Conservation (phyloP, 2,797 vertebrate genomes). For the Ceryle rudis region DNA sequence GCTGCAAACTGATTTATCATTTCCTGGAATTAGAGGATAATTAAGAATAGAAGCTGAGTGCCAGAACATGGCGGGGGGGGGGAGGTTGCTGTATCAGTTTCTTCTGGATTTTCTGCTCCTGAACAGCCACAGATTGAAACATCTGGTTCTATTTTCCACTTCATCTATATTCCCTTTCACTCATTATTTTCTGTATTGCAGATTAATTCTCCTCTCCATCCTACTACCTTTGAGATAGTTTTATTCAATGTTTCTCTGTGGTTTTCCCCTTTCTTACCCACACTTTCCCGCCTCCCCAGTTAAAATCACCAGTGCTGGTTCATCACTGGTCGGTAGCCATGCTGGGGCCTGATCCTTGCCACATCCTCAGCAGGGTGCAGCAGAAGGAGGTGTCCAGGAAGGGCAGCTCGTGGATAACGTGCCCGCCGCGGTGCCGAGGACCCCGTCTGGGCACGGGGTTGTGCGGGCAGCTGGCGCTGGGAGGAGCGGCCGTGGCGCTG, state of each 20-base stretch:
- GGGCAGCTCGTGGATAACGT: background rate
- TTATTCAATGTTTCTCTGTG: accelerated
- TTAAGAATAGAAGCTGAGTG: background rate
- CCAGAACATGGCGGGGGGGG: background rate
- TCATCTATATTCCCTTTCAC: conserved; percentile 27
- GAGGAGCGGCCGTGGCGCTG: accelerated
- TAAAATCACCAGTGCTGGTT: background rate
- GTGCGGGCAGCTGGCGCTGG: background rate
- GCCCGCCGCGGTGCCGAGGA: accelerated
- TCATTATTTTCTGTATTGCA: background rate
- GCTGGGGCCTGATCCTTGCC: background rate
- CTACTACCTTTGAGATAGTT: background rate
- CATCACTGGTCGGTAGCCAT: accelerated
- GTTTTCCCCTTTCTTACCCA: background rate
- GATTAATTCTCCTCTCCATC: background rate
- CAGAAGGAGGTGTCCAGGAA: background rate
- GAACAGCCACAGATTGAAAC: conserved; percentile 26
- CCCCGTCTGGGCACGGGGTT: background rate
- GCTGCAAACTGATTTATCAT: background rate
- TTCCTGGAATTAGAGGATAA: background rate
- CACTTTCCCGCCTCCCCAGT: background rate
- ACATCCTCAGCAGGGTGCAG: too few relatives aligned
- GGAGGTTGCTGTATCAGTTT: background rate
- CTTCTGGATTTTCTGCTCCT: conserved; percentile 21
- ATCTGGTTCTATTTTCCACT: conserved; percentile 62